Base-by-base conservation (phyloP, 2,797 vertebrate species). In the Gouania willdenowi region DNA sequence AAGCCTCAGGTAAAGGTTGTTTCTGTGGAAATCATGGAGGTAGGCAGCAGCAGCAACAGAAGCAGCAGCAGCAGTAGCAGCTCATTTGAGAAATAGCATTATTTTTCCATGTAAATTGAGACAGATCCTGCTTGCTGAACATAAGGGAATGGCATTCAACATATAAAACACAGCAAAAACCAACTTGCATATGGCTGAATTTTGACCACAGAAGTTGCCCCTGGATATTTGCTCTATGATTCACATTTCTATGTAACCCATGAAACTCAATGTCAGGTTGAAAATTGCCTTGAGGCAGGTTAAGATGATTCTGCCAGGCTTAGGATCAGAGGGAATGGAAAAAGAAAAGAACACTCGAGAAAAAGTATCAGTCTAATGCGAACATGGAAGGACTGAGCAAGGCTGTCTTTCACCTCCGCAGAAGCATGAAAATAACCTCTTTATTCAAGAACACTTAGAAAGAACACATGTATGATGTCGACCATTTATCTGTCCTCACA, bases 211-310 rank as follows among this genome's bases (percentile, higher is more conserved):
- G 60, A 50, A 67, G 33, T 51, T 49, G 46, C 83, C 63, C 52
- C 61, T 66, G 45, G 57, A 57, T 74, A 57, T 72, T 58, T 46
- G 55, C 49, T 41, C 38, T 4, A 70, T 64, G 70, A 75, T 71
- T 81, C 73, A 59, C 64, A 70, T 77, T 75, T 65, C 65, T 36
- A 47, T 55, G 63, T 77, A 74, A 64, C 69, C 41, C 21, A 2
- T 51, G 55, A 53, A 77, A 66, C 54, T 60, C 44, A 12, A 53
- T 79, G 69, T 79, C 61, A 66, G 76, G 69, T 52, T 64, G 78
- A 67, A 71, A 74, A 81, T 71, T 59, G 75, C 80, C 82, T 79
- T 45, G 58, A 82, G 79, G 79, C 72, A 61, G 59, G 75, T 73
- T 68, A 66, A 62, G 71, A 79, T 66, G 66, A 75, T 79, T 71